Conservation (phyloP, 2,113 vertebrate species). For the Xiphophorus maculatus region DNA sequence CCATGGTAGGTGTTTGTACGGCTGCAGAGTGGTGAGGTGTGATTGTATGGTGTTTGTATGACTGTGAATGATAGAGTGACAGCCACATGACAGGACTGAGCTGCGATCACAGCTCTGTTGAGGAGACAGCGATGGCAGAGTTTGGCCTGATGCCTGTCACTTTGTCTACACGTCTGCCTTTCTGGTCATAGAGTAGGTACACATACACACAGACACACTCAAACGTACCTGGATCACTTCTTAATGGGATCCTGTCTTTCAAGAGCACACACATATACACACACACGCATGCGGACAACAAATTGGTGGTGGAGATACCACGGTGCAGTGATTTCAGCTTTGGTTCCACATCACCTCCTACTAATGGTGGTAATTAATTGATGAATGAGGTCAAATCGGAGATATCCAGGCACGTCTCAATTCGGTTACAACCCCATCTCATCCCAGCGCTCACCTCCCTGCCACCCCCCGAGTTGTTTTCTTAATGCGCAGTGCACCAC, state of each 20-base stretch:
- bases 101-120: conserved; percentile 70
- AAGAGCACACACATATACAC: conserved; percentile 29
- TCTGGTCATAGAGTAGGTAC: conserved; percentile 41
- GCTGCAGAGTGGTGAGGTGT: conserved; percentile 30
- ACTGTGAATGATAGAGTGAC: conserved; percentile 67
- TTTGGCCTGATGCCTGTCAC: conserved; percentile 68
- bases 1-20: conserved; percentile 20
- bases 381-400: conserved; percentile 84
- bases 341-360: conserved; percentile 80
- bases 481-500: conserved; percentile 81
- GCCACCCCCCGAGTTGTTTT: conserved; percentile 79
- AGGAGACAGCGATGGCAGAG: conserved; percentile 58
- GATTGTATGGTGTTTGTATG: conserved; percentile 32
- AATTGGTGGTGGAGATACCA: conserved; percentile 50
- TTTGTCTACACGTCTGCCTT: conserved; percentile 63
- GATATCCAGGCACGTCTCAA: conserved; percentile 81
- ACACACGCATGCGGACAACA: conserved; percentile 55
- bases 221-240: conserved; percentile 48
- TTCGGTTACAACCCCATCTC: conserved; percentile 73
- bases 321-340: conserved; percentile 71
- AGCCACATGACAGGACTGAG: conserved; percentile 70
- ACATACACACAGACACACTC: conserved; percentile 29
- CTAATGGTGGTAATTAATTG: conserved; percentile 83
- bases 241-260: conserved; percentile 65
- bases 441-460: conserved; percentile 61